Percentiles rank a stretch among this genome's conserved stretches.
Conservation (phyloP, 1,140 invertebrate species). For the Rhynchophorus ferrugineus region DNA sequence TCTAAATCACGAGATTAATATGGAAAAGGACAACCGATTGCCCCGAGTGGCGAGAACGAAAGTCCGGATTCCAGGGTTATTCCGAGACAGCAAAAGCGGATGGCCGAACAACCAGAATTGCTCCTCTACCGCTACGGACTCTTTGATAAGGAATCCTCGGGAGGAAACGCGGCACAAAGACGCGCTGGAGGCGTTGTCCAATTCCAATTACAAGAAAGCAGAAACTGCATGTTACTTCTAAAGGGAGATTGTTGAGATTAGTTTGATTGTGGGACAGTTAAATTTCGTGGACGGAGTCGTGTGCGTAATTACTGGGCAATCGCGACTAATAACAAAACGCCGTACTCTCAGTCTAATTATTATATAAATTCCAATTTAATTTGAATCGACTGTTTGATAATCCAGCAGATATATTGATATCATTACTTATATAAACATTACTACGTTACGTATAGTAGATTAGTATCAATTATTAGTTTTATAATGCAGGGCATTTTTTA, state of each 20-base stretch:
- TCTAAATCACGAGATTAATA: slow-evolving; percentile 31
- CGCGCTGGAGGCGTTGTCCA: slow-evolving; percentile 6
- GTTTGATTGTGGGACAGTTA: slow-evolving; percentile 5
- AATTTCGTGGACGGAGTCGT: not conserved
- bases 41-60: slow-evolving; percentile 18
- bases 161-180: slow-evolving; percentile 17
- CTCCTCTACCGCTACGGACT: slow-evolving; percentile 19
- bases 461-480: no score
- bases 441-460: no score
- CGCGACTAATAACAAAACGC: no score
- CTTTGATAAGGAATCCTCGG: slow-evolving; percentile 23
- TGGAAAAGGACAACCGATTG: slow-evolving; percentile 29
- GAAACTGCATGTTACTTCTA: slow-evolving; percentile 7
- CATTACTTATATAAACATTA: no score
- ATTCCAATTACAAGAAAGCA: slow-evolving; percentile 9
- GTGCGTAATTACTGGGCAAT: not conserved
- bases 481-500: no score
- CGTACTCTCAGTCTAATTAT: no score
- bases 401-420: no score
- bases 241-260: not conserved
- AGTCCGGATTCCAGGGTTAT: slow-evolving; percentile 18
- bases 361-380: no score
- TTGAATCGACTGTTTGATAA: no score
- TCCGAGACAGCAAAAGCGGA: slow-evolving; percentile 13
- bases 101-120: slow-evolving; percentile 20